Evolutionary conservation across 1,140 invertebrate genomes (phyloP), one percentile per base, ranked within the genome.

Genomic region (Plutomurus gul): DNA sequence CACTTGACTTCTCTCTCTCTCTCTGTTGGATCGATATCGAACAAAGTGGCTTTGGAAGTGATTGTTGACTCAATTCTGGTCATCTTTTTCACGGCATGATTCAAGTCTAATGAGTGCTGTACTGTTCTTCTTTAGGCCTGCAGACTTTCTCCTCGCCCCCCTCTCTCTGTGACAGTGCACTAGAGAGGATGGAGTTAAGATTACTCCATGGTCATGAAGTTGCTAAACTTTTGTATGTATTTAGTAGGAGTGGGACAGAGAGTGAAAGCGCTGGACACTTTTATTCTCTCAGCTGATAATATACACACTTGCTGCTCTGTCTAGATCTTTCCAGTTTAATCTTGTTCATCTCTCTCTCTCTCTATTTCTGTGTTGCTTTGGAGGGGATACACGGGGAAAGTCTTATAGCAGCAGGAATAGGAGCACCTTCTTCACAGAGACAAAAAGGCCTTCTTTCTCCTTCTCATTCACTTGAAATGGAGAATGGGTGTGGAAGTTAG

Each of bases 51-150:
- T 75, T 72, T 18, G 25, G 11, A 51, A 75, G 49, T 75, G 43
- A 75, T 49, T 49, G 73, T 75, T 75, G 73, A 75, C 73, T 36
- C 73, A 75, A 75, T 75, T 75, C 43, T 75, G 25, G 27, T 49
- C 46, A 75, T 75, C 18, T 46, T 36, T 51, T 75, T 25, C 16
- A 30, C 43, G 16, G 27, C 27, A 70, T 13, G 13, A 70, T 43
- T 46, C 18, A 37, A 71, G 65, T 71, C 7, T 70, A 71, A 72
- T 72, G 18, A 40, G 1, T 43, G 39, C n/a, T 40, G 40, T 16
- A n/a, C 13, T 18, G 11, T 13, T 43, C 11, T 43, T n/a, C 39
- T 8, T 1, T n/a, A 43, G 39, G 2, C 39, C 39, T 43, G n/a
- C 2, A 43, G 11, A 43, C 39, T 43, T 13, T 43, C n/a, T 43